Conservation (phyloP, 2,113 vertebrate species). For the Limnothrissa miodon region DNA sequence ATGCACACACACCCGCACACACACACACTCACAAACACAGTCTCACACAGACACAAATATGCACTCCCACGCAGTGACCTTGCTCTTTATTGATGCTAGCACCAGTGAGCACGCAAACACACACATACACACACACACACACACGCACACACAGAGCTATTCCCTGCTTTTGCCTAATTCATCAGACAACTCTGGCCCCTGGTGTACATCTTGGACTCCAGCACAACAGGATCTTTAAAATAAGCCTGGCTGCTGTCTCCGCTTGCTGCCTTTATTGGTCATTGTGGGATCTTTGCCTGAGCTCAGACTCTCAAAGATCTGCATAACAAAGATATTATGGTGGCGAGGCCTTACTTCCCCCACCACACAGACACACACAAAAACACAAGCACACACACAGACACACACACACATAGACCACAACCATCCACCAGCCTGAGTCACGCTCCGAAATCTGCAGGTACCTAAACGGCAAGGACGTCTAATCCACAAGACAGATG, state of each 20-base stretch:
- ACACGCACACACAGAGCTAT: constrained; percentile 8
- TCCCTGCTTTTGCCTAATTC: constrained; percentile 50
- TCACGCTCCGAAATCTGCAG: not conserved
- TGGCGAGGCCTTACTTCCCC: not conserved
- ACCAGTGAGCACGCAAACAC: not conserved
- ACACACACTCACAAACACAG: not conserved
- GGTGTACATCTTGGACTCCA: constrained; percentile 23
- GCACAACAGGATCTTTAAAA: constrained; percentile 23
- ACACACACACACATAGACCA: not conserved
- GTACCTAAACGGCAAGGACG: not conserved
- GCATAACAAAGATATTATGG: not conserved
- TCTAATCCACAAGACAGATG: constrained; percentile 37
- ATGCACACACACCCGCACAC: not conserved
- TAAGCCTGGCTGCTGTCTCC: constrained; percentile 9
- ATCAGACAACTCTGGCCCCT: constrained; percentile 43
- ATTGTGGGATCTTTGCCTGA: not conserved
- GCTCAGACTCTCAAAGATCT: not conserved
- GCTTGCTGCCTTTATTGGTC: constrained; percentile 25
- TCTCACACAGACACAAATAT: constrained; percentile 16
- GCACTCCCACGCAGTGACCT: constrained; percentile 48
- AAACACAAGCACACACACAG: not conserved
- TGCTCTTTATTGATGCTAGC: constrained; percentile 39
- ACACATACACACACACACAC: not conserved
- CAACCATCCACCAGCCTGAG: not conserved
- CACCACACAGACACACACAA: not conserved